Base-by-base conservation (phyloP, 2,888 invertebrate genomes). In the Ametastegia equiseti region DNA sequence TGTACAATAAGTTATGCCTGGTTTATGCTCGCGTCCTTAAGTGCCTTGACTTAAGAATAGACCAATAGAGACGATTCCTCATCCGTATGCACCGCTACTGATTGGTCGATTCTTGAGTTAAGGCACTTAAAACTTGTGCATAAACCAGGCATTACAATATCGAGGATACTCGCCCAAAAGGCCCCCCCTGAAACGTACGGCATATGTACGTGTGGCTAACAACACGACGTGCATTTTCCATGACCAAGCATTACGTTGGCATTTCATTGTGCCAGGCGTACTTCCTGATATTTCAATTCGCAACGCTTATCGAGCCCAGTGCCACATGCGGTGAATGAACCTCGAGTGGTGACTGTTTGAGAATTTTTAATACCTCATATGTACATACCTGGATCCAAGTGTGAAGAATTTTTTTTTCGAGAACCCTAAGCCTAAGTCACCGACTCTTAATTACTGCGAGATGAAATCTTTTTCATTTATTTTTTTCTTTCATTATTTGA, bases 281-380 rank as follows among this genome's bases (percentile, higher is more conserved):
- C 75, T 71, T 71, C 71, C 71, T 71, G 42, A 71, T 71, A 42
- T 71, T 27, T 27, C 15, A 47, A 71, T 71, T 71, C 47, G 71
- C 27, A 71, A 71, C 71, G 71, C 71, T 27, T 71, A n/a, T 11
- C 13, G 47, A 71, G 42, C 67, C 39, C 13, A 23, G 39, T 39
- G 67, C 67, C 27, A 39, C 33, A 42, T 71, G n/a, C 27, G 71
- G 47, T 45, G 27, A 47, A 71, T 23, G 33, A 71, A 47, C 47
- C 71, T 47, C 42, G 47, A 39, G 67, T 30, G 36, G 75, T 54
- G 47, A 19, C 39, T 36, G 36, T 71, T 45, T 47, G 27, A 23
- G 27, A 27, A 71, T 27, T 71, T 45, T 47, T 47, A 67, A n/a
- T 67, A 42, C 23, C 5, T n/a, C 23, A 19, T 39, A 15, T 15